phyloP scores from a whole-genome alignment of 2,797 vertebrate species.

The Rhyacichthys aspro region DNA sequence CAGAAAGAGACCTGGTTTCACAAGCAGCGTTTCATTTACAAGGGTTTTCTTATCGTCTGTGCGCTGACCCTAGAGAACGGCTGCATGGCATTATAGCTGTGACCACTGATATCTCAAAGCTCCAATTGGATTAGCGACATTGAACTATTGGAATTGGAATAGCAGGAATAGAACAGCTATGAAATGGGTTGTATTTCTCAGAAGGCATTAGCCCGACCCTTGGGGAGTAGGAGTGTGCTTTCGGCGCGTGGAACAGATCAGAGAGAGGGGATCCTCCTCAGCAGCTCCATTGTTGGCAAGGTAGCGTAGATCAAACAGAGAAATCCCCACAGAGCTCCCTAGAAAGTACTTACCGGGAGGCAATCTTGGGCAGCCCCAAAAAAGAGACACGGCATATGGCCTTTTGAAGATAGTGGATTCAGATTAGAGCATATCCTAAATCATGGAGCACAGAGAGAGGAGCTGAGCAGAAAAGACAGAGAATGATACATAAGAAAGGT shows the following conservation, averaged over 20 bases:
- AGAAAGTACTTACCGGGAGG: slow-evolving; percentile 75
- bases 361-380: slow-evolving; percentile 66
- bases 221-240: slow-evolving; percentile 55
- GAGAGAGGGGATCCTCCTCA: slow-evolving; percentile 66
- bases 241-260: slow-evolving; percentile 63
- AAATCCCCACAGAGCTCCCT: slow-evolving; percentile 69
- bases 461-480: slow-evolving; percentile 34
- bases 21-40: slow-evolving; percentile 19
- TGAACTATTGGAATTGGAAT: slow-evolving; percentile 56
- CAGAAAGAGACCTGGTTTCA: background rate
- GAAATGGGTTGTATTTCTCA: slow-evolving; percentile 65
- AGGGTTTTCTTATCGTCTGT: slow-evolving; percentile 24
- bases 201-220: slow-evolving; percentile 56
- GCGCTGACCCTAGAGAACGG: slow-evolving; percentile 33
- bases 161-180: slow-evolving; percentile 46
- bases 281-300: slow-evolving; percentile 70
- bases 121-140: slow-evolving; percentile 61
- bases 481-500: slow-evolving; percentile 45
- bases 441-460: slow-evolving; percentile 44
- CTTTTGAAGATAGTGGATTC: slow-evolving; percentile 75
- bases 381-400: slow-evolving; percentile 71
- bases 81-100: slow-evolving; percentile 29
- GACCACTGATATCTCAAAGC: slow-evolving; percentile 52
- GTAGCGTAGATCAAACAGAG: slow-evolving; percentile 75
- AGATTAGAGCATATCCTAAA: slow-evolving; percentile 69